Percentiles rank a stretch among this genome's conserved stretches.
Conservation (phyloP, 37 sponge, comb jelly and placozoan genomes). For the Chondrilla cf. caribensis region DNA sequence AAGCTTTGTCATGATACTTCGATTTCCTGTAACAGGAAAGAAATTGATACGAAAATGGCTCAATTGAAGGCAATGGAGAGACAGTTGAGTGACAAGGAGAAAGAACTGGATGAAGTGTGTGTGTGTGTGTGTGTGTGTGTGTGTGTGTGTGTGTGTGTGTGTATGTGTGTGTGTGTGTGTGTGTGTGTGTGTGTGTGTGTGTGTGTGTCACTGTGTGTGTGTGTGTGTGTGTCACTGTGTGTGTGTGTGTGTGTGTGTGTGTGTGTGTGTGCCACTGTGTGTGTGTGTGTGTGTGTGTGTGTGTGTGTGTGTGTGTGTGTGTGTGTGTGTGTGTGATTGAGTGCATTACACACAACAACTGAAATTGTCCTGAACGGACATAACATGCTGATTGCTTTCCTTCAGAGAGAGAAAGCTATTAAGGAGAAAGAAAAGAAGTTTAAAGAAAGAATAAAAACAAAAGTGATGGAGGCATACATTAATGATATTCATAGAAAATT, state of each 20-base stretch:
- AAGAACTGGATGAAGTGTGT: conserved; percentile 46
- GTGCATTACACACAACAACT: not conserved
- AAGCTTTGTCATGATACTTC: too few species aligned
- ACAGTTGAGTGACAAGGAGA: conserved; percentile 59
- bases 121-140: not conserved
- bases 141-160: conserved; percentile 5
- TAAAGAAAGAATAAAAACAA: conserved; percentile 28
- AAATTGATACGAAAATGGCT: conserved; percentile 63
- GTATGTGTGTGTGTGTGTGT: conserved; percentile 17
- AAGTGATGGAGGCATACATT: not conserved
- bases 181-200: conserved; percentile 11
- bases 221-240: not conserved
- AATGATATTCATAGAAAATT: not conserved
- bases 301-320: not conserved
- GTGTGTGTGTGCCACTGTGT: not conserved
- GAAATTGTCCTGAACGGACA: not conserved
- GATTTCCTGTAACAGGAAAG: conserved; percentile 24
- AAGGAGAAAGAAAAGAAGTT: conserved; percentile 58
- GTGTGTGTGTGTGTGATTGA: not conserved
- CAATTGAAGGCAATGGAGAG: conserved; percentile 60
- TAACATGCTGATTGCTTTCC: not conserved
- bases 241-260: not conserved
- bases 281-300: not conserved
- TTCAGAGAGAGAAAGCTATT: conserved; percentile 45
- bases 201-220: not conserved